phyloP scores from a whole-genome alignment of 2,888 invertebrate species.

The Rhingia campestris region DNA sequence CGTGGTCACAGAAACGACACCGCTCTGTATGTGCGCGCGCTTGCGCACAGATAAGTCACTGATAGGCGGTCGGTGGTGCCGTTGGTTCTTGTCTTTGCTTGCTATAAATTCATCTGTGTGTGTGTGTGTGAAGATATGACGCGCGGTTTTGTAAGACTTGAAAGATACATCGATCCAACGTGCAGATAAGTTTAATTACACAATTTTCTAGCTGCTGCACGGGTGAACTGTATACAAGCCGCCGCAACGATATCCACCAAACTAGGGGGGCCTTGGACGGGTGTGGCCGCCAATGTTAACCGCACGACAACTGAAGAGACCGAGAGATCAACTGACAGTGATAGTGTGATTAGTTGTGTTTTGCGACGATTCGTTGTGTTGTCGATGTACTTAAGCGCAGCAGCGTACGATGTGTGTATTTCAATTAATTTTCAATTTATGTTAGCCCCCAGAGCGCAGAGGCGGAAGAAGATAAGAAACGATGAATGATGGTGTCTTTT shows the following conservation, averaged over 20 bases:
- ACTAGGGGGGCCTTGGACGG: conserved; percentile 22
- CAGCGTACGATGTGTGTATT: conserved; percentile 57
- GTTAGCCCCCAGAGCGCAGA: conserved; percentile 25
- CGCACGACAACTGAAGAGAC: neutral
- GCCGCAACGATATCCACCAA: conserved; percentile 13
- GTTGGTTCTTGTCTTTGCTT: conserved; percentile 69
- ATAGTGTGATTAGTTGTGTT: conserved; percentile 73
- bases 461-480: conserved; percentile 62
- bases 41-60: conserved; percentile 70
- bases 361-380: conserved; percentile 67
- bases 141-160: conserved; percentile 70
- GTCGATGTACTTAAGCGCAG: conserved; percentile 57
- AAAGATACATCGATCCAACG: conserved; percentile 72
- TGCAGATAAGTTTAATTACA: conserved; percentile 73
- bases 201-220: conserved; percentile 69
- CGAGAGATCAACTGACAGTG: conserved; percentile 66
- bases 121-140: conserved; percentile 65
- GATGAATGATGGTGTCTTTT: conserved; percentile 44
- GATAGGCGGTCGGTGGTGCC: conserved; percentile 58
- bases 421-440: conserved; percentile 73
- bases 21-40: conserved; percentile 40
- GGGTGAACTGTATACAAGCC: conserved; percentile 34
- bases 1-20: conserved; percentile 68
- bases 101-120: neutral
- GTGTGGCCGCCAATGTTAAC: conserved; percentile 64